Conservation (phyloP, 2,888 invertebrate genomes). For the Tetragonula carbonaria region DNA sequence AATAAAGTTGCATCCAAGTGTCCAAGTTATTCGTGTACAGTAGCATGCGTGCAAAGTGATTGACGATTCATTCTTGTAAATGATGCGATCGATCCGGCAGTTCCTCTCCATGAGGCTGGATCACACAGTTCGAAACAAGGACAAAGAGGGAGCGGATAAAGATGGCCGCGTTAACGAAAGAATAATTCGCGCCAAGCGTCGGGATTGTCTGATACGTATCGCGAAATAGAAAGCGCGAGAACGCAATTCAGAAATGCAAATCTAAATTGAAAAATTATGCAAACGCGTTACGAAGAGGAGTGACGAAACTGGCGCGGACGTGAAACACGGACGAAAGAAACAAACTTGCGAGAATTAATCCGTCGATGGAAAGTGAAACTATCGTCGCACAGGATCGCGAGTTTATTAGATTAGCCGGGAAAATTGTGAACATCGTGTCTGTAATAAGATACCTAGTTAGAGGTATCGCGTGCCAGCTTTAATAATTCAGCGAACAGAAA, state of each 20-base stretch:
- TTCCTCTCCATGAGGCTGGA: no score
- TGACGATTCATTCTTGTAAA: no score
- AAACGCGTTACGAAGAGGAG: background rate
- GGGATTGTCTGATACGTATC: constrained; percentile 42
- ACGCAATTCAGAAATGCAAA: constrained; percentile 62
- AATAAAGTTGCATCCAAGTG: no score
- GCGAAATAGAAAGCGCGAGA: constrained; percentile 30
- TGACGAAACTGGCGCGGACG: constrained; percentile 1
- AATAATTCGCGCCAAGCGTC: constrained; percentile 5
- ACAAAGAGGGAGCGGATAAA: background rate
- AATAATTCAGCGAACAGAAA: constrained; percentile 48
- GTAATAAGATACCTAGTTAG: constrained; percentile 35
- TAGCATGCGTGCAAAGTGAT: no score
- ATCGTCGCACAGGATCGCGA: constrained; percentile 36
- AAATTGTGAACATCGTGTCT: constrained; percentile 38
- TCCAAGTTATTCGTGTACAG: no score
- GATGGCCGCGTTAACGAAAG: constrained; percentile 21
- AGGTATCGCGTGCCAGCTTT: constrained; percentile 34
- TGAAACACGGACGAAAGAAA: constrained; percentile 15
- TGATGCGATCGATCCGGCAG: no score
- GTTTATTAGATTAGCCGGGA: constrained; percentile 36
- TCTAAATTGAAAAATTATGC: constrained; percentile 64
- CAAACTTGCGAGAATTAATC: constrained; percentile 21
- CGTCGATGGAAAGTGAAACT: constrained; percentile 53
- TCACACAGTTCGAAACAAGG: background rate